Percentiles rank a stretch among this genome's conserved stretches.
phyloP scores from a whole-genome alignment of 2,113 vertebrate species.

The Tachuris rubrigastra region DNA sequence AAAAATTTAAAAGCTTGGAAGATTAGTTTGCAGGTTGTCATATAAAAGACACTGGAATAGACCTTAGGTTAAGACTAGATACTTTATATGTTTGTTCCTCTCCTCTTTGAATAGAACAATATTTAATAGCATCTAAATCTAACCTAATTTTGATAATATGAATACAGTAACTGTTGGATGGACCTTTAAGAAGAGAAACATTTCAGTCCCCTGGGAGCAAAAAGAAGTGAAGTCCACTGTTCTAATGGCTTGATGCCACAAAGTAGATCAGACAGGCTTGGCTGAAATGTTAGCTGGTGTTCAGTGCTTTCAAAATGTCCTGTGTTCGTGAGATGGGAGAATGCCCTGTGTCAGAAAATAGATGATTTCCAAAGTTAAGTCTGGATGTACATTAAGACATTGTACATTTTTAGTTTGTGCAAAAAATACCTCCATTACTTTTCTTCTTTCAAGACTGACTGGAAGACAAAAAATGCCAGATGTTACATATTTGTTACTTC shows the following conservation, averaged over 20 bases:
- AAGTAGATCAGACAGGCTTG: not conserved
- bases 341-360: not conserved
- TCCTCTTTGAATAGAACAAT: not conserved
- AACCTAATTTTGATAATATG: not conserved
- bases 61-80: not conserved
- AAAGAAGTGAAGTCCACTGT: not conserved
- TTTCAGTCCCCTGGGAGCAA: not conserved
- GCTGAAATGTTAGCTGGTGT: not conserved
- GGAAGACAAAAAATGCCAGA: not conserved
- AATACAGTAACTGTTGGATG: not conserved
- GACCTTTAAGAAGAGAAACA: not conserved
- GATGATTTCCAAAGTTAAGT: not conserved
- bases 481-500: not conserved
- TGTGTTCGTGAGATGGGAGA: not conserved
- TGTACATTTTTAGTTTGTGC: not conserved
- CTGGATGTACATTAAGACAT: not conserved
- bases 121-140: not conserved
- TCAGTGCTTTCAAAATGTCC: not conserved
- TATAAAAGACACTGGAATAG: not conserved
- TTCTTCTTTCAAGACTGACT: not conserved
- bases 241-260: not conserved
- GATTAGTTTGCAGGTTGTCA: not conserved
- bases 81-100: not conserved
- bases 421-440: slow-evolving; percentile 5
- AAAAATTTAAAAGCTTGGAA: not conserved